Base-by-base conservation (phyloP, 2,113 vertebrate genomes). In the Scortum barcoo region DNA sequence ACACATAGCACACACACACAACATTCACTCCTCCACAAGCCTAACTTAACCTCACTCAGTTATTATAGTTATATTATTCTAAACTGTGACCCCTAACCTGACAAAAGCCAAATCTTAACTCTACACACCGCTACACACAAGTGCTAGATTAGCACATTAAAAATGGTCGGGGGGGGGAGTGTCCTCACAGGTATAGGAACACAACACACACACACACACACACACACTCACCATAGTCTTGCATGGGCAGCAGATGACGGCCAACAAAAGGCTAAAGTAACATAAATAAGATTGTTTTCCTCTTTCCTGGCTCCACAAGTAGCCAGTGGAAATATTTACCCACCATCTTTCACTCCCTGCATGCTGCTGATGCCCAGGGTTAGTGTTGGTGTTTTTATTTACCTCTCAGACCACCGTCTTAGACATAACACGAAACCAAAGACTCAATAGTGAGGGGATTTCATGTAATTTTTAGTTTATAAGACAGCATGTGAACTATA, bases 271-370 rank as follows among this genome's bases (percentile, higher is more conserved):
- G 54, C 54, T 63, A 62, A 80, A 51, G 56, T 20, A 83, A 84
- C 63, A 75, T 53, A 80, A 81, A 85, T 70, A 76, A 30, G 65
- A 78, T 67, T 86, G 53, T 78, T 89, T 72, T 82, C 69, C 60
- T 73, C 66, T 51, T 72, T 36, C 51, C 30, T 71, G 82, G 66
- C 86, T 81, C 88, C 82, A 80, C 73, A 81, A 89, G 88, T 88
- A 92, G 81, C 86, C n/a, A 77, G 50, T 73, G 84, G 86, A 91
- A 94, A 91, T 89, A 80, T 93, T 93, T 91, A 89, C 61, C 57
- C 33, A 78, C 70, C 61, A 53, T 89, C 75, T 72, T 82, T 86
- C 72, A 61, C 62, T 81, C 69, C 26, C 56, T 76, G n/a, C 69
- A 2, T 61, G 42, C 67, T 73, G 80, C 75, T 74, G 72, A 72